Conservation (phyloP, 2,888 invertebrate species). For the Tiphia femorata region DNA sequence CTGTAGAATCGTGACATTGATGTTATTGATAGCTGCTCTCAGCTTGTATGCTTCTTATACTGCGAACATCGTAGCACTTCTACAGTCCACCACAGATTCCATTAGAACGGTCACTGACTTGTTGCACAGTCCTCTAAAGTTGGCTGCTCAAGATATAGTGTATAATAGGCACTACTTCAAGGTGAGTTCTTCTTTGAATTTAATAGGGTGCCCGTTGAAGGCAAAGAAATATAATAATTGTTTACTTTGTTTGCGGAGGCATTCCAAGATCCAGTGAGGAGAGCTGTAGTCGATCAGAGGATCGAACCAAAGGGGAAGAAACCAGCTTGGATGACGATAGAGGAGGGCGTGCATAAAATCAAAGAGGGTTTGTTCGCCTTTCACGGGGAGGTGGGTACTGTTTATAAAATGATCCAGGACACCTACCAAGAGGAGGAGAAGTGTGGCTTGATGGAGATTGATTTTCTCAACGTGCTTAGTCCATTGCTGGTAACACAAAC, state of each 20-base stretch:
- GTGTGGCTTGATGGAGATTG: conserved; percentile 78
- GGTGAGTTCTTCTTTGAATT: conserved; percentile 66
- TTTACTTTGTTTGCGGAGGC: conserved; percentile 68
- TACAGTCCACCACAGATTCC: conserved; percentile 80
- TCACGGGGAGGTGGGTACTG: conserved; percentile 77
- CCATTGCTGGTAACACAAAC: conserved; percentile 57
- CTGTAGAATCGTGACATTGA: conserved; percentile 75
- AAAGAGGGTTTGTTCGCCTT: conserved; percentile 77
- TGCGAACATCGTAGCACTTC: conserved; percentile 81
- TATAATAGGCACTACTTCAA: conserved; percentile 79
- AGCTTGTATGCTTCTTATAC: conserved; percentile 83
- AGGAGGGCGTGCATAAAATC: conserved; percentile 75
- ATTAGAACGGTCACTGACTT: conserved; percentile 77
- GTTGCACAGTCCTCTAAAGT: conserved; percentile 75
- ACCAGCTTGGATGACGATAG: conserved; percentile 73
- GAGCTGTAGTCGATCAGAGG: conserved; percentile 76
- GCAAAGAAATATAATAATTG: not conserved
- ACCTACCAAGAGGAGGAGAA: conserved; percentile 79
- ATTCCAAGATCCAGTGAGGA: conserved; percentile 75
- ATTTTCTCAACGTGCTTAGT: conserved; percentile 58
- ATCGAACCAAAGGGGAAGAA: conserved; percentile 74
- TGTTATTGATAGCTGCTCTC: conserved; percentile 76
- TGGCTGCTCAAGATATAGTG: conserved; percentile 79
- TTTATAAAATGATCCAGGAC: conserved; percentile 77
- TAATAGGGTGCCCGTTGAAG: not conserved